Conservation (phyloP, 2,888 invertebrate species). For the Laothoe populi region DNA sequence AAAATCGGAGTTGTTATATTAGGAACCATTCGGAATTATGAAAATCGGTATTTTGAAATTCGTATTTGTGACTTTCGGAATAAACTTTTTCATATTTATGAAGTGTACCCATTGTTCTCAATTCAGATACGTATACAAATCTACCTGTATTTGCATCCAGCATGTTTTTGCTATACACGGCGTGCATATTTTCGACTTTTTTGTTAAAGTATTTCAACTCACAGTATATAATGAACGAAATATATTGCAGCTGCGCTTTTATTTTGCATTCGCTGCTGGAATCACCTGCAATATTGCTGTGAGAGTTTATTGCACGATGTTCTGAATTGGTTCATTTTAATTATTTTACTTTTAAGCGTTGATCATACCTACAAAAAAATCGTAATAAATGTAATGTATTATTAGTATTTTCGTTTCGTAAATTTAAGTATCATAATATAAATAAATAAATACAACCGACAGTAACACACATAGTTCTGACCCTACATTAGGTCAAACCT, state of each 20-base stretch:
- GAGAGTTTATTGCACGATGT: background rate
- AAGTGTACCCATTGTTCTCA: too few relatives aligned
- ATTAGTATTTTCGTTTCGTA: too few relatives aligned
- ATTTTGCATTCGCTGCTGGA: background rate
- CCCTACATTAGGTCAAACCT: too few relatives aligned
- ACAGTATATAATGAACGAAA: background rate
- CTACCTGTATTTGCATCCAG: background rate
- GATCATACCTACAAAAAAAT: background rate
- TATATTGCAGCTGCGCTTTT: background rate
- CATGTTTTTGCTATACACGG: background rate
- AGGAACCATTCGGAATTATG: too few relatives aligned
- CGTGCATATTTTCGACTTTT: background rate
- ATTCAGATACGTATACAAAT: background rate
- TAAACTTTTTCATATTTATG: too few relatives aligned
- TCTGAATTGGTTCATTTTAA: constrained; percentile 1
- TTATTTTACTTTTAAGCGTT: background rate
- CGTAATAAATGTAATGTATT: background rate
- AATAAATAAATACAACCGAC: too few relatives aligned
- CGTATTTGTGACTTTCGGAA: too few relatives aligned
- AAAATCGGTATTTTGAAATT: too few relatives aligned
- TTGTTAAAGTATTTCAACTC: background rate
- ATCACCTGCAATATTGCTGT: background rate
- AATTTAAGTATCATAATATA: too few relatives aligned
- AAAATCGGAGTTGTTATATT: too few relatives aligned
- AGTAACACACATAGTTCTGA: too few relatives aligned